Conservation (phyloP, 53 echinoderm and acorn worm genomes). For the Apostichopus leukothele region DNA sequence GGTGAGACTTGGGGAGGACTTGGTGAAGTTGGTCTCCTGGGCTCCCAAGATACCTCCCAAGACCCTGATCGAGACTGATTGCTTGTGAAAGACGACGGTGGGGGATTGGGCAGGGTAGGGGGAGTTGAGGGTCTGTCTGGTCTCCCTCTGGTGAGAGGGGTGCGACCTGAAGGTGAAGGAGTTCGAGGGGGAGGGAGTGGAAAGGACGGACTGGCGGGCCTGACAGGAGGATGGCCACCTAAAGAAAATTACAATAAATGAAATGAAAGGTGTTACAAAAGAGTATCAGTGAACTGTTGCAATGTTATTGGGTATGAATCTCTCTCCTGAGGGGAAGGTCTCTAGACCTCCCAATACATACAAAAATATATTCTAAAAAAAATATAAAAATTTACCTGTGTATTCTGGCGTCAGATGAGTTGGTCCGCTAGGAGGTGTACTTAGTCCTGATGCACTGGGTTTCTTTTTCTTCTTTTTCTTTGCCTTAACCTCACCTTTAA, state of each 20-base stretch:
- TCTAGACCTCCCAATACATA: too few species aligned
- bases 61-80: conserved; percentile 10
- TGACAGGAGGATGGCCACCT: conserved; percentile 44
- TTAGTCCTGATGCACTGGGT: not conserved
- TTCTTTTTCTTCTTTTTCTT: conserved; percentile 61
- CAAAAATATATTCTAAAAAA: too few species aligned
- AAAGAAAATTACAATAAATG: not conserved
- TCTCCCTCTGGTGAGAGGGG: conserved; percentile 36
- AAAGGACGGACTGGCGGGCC: conserved; percentile 47
- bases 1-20: conserved; percentile 35
- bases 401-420: conserved; percentile 32
- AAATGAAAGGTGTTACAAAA: too few species aligned
- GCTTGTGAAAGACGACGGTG: not conserved
- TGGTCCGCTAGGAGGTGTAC: conserved; percentile 30
- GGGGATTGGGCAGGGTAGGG: not conserved
- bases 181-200: conserved; percentile 15
- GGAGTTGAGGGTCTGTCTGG: conserved; percentile 37
- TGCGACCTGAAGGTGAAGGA: conserved; percentile 30
- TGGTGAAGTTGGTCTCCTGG: conserved; percentile 57
- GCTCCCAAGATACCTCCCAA: conserved; percentile 64
- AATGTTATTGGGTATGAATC: too few species aligned
- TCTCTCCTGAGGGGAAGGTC: too few species aligned
- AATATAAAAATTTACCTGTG: not conserved
- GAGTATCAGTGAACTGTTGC: too few species aligned
- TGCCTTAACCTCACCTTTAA: conserved; percentile 32